Conservation (phyloP, 2,888 invertebrate species). For the Tromatobia lineatoria region DNA sequence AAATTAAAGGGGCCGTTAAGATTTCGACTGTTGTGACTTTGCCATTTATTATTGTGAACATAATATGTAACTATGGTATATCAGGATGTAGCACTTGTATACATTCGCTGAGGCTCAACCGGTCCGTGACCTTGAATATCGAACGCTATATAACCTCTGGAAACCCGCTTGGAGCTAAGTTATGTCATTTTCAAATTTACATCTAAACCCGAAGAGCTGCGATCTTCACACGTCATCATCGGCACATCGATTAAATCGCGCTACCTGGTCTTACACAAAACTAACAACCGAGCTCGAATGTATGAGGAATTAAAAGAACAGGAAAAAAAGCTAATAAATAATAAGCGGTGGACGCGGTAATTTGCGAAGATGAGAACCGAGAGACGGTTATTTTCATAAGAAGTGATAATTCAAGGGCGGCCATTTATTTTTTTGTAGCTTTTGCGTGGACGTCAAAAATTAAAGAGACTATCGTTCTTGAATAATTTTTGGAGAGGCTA, state of each 20-base stretch:
- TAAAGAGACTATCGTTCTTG: no score
- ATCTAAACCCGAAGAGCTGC: slow-evolving; percentile 28
- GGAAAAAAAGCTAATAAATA: slow-evolving; percentile 6
- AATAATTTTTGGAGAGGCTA: no score
- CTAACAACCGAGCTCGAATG: not conserved
- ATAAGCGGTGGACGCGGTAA: not conserved
- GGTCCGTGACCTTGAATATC: slow-evolving; percentile 61
- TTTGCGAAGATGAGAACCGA: slow-evolving; percentile 36
- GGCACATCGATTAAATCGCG: slow-evolving; percentile 45
- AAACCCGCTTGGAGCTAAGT: slow-evolving; percentile 14
- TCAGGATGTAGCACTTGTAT: not conserved
- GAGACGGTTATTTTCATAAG: slow-evolving; percentile 13
- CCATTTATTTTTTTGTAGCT: no score
- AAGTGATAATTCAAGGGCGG: no score
- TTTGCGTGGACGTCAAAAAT: no score
- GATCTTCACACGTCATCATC: slow-evolving; percentile 45
- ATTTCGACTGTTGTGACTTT: not conserved
- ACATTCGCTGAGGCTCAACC: slow-evolving; percentile 29
- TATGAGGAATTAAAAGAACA: not conserved
- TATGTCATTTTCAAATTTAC: slow-evolving; percentile 63
- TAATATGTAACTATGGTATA: not conserved
- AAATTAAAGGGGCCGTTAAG: no score
- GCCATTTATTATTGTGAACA: not conserved
- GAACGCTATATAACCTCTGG: slow-evolving; percentile 12
- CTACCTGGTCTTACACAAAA: slow-evolving; percentile 28